Base-by-base conservation (phyloP, 1,140 invertebrate genomes). In the Pseudomyrmex cubaensis region DNA sequence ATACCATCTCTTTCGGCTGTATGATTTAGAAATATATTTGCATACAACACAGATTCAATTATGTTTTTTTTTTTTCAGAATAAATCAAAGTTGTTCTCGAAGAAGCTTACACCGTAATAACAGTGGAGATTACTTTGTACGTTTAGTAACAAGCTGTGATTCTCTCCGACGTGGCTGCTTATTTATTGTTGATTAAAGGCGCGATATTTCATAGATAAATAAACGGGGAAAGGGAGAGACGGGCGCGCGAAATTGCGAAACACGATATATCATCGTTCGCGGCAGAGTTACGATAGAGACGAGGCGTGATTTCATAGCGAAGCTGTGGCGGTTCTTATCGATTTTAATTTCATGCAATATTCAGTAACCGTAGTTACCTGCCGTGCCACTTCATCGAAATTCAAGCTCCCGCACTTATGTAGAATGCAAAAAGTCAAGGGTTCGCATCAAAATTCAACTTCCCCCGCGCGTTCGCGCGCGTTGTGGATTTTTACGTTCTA, bases 261-360 rank as follows among this genome's bases (percentile, higher is more conserved):
- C 54, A n/a, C 20, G 44, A 62, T 72, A 59, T 59, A 80, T 80
- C 76, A 59, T 70, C 52, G 54, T 57, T 67, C 54, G 64, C 54
- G n/a, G 13, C 44, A 61, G 44, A 72, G 20, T 72, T 70, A 72
- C 52, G 76, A 72, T 72, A 50, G 66, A 72, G 66, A 72, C 44
- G 35, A 35, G 50, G 44, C 66, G 66, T 72, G 66, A 80, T 80
- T 80, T 80, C n/a, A 5, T 15, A 57, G 20, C 64, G 50, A 50
- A 35, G 35, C 50, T 22, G 76, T 4, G 54, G 66, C 67, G 54
- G 64, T 72, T 80, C 76, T 72, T 80, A 80, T 80, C 76, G 76
- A 80, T 80, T 80, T 72, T 80, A 80, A 80, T 80, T 80, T 80
- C 66, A 80, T 80, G 76, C 66, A 80, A 80, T 80, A 80, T 80